These are phyloP conservation scores for Sicus ferrugineus DNA, from an alignment of 2,888 invertebrate genomes.

Conservation along the genomic window DNA sequence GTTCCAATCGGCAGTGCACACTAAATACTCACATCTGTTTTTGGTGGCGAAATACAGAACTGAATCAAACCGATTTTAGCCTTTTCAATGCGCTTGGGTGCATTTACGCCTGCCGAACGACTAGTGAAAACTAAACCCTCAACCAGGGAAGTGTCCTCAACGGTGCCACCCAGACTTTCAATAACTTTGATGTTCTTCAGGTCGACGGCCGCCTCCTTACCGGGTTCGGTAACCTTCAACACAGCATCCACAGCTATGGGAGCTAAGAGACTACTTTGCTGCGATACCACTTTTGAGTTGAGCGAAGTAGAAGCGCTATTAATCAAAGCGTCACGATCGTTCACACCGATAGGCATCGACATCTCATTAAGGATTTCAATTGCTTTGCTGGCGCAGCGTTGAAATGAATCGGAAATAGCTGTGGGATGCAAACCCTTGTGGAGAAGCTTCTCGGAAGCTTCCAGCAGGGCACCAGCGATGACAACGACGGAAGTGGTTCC, in stretches of 20 bases:
- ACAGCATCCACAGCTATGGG: slow-evolving; percentile 98
- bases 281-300: slow-evolving; percentile 98
- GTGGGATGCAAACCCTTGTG: slow-evolving; percentile 97
- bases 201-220: slow-evolving; percentile 82
- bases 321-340: slow-evolving; percentile 85
- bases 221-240: slow-evolving; percentile 71
- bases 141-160: slow-evolving; percentile 95
- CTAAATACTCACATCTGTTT: slow-evolving; percentile 84
- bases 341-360: slow-evolving; percentile 85
- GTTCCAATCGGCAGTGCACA: not conserved
- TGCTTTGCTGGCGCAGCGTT: slow-evolving; percentile 68
- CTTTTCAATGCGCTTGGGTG: slow-evolving; percentile 93
- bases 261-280: slow-evolving; percentile 93
- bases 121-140: slow-evolving; percentile 96
- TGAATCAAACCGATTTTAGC: slow-evolving; percentile 99
- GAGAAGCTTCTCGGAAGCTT: slow-evolving; percentile 91
- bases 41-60: slow-evolving; percentile 99
- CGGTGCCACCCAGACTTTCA: slow-evolving; percentile 94
- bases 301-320: slow-evolving; percentile 97
- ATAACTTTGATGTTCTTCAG: slow-evolving; percentile 96
- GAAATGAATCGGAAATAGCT: slow-evolving; percentile 96
- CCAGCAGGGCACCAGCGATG: slow-evolving; percentile 93
- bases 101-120: slow-evolving; percentile 86
- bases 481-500: slow-evolving; percentile 99
- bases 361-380: slow-evolving; percentile 78